These are phyloP conservation scores for Anastatus disparis DNA, from an alignment of 1,140 invertebrate genomes.

Conservation along the genomic window DNA sequence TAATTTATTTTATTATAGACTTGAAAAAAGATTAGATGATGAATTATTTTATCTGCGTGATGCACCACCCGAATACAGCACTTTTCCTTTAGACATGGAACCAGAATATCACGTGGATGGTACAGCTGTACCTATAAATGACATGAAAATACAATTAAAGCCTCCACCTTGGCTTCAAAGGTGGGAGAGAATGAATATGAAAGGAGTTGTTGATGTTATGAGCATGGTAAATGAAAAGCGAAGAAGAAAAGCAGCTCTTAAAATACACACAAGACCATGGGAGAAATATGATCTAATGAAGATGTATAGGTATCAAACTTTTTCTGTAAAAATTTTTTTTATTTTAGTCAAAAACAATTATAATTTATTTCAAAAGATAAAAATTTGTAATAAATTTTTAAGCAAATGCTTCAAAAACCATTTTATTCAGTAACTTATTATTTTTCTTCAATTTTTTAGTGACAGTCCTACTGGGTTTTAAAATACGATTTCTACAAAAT, in stretches of 20 bases:
- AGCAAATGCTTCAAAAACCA: too few relatives aligned
- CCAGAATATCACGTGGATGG: slow-evolving; percentile 81
- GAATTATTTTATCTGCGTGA: slow-evolving; percentile 92
- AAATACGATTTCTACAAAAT: too few relatives aligned
- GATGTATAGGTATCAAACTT: slow-evolving; percentile 78
- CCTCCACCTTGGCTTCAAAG: slow-evolving; percentile 85
- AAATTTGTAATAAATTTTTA: too few relatives aligned
- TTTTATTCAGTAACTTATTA: too few relatives aligned
- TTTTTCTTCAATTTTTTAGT: too few relatives aligned
- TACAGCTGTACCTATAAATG: slow-evolving; percentile 86
- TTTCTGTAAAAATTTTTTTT: slow-evolving; percentile 21
- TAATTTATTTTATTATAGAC: slow-evolving; percentile 66
- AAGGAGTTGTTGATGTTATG: slow-evolving; percentile 78
- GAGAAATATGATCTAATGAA: slow-evolving; percentile 96
- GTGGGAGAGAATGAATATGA: slow-evolving; percentile 85
- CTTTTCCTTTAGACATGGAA: slow-evolving; percentile 93
- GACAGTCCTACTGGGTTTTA: too few relatives aligned
- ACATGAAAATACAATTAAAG: slow-evolving; percentile 84
- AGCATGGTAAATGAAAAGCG: slow-evolving; percentile 70
- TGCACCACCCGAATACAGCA: slow-evolving; percentile 92
- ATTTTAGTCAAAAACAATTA: slow-evolving; percentile 6
- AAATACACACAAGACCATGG: slow-evolving; percentile 75
- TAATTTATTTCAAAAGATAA: too few relatives aligned
- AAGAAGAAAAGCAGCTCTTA: slow-evolving; percentile 68
- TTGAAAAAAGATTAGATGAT: slow-evolving; percentile 95